These are phyloP conservation scores for Drosophila virilis DNA, from an alignment of 1,140 invertebrate genomes.

Conservation along the genomic window DNA sequence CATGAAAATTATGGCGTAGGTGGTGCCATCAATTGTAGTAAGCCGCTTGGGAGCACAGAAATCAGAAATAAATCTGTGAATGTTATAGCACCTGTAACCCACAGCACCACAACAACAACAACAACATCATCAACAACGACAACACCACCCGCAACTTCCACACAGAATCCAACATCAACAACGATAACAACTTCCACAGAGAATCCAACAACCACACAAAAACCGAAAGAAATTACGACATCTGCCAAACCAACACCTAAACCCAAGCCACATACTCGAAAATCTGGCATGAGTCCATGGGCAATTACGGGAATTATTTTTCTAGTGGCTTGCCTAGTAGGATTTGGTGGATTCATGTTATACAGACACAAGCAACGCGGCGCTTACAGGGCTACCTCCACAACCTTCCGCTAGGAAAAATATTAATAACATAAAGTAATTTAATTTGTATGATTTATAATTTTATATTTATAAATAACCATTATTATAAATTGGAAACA, in stretches of 20 bases:
- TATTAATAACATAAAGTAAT: too few relatives aligned
- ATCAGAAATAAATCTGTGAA: too few relatives aligned
- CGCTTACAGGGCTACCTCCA: not conserved
- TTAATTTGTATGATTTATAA: too few relatives aligned
- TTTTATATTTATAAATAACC: too few relatives aligned
- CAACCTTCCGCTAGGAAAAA: not conserved
- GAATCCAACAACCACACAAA: not conserved
- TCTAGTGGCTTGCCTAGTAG: not conserved
- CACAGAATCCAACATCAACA: too few relatives aligned
- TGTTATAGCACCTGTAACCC: too few relatives aligned
- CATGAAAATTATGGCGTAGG: not conserved
- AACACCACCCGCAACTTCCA: not conserved
- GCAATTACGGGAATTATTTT: not conserved
- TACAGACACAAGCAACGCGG: not conserved
- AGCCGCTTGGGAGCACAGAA: not conserved
- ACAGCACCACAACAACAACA: too few relatives aligned
- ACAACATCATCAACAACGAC: not conserved
- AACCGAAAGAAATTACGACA: not conserved
- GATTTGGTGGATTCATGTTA: not conserved
- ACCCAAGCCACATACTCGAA: not conserved
- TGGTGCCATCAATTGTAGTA: not conserved
- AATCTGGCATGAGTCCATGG: conserved; percentile 5
- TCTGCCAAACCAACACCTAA: not conserved
- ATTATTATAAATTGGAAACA: too few relatives aligned
- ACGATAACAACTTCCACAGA: not conserved